Base-by-base conservation (phyloP, 2,797 vertebrate genomes). In the Gallinago solitaria region DNA sequence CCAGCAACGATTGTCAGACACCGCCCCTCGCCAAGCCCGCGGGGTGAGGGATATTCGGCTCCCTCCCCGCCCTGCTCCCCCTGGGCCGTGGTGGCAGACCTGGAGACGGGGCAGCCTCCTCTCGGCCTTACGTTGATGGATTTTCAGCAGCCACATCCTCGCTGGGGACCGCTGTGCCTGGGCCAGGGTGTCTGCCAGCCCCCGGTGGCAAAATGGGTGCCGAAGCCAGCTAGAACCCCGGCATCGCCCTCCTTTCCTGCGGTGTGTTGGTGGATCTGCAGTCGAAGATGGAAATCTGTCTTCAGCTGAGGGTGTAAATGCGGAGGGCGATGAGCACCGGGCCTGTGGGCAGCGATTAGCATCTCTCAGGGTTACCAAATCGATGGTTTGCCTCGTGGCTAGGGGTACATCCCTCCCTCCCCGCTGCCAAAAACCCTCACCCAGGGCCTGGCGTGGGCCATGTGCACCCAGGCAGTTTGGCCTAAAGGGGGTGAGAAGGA, bases 1-100 rank as follows among this genome's bases (percentile, higher is more conserved):
- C 33, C 70, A 56, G 69, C 81, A 64, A 97, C 94, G 93, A 97
- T 95, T 97, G 97, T 97, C 96, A 69, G 94, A 94, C 94, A 95
- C 87, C 69, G 91, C 93, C 54, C 54, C 43, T 64, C 43, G 63
- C 94, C 95, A 87, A 47, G 95, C 57, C 95, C 73, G 57, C 50
- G 2, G 47, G 13, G 45, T 23, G 21, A 33, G 17, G 21, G 60
- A 35, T 1, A 2, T 37, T 57, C 56, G 2, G 8, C 60, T 68
- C 51, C 63, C 24, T 3, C 47, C 57, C 12, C 1, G 5, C 53
- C 53, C 0, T 5, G 45, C 33, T 35, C 57, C 60, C 37, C 32
- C 18, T 1, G 3, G 9, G 43, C 50, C 5, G 2, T 1, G 4
- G 7, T 2, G 24, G 48, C 33, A 19, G 14, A 12, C 5, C 48